phyloP scores from a whole-genome alignment of 1,140 invertebrate genomes.

The Leptonema lineaticorne region DNA sequence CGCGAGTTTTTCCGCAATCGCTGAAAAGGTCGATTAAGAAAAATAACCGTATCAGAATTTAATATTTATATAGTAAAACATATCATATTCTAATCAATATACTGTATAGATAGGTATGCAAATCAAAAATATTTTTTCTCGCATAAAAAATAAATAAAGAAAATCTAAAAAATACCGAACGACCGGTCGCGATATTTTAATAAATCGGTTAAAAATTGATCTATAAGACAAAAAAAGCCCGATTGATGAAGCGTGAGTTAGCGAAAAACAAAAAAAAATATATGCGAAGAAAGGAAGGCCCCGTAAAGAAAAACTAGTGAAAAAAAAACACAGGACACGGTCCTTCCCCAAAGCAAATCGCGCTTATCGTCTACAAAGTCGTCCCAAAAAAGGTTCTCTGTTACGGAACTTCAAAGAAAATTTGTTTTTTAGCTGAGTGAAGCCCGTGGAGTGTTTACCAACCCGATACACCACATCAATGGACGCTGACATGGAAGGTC shows the following conservation, averaged over 20 bases:
- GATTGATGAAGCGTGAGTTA: background rate
- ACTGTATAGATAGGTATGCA: no score
- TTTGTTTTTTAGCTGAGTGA: slow-evolving; percentile 11
- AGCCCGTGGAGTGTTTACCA: slow-evolving; percentile 12
- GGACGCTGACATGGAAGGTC: slow-evolving; percentile 13
- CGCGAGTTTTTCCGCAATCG: background rate
- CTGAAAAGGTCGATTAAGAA: background rate
- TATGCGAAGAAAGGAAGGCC: background rate
- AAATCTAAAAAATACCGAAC: no score
- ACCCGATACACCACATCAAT: slow-evolving; percentile 28
- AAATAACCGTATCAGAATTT: no score
- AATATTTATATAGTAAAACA: no score
- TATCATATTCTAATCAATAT: no score
- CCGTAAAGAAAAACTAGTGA: background rate
- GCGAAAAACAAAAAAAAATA: background rate
- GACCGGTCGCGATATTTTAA: no score
- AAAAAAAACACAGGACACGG: slow-evolving; percentile 21
- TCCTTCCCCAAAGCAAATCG: background rate
- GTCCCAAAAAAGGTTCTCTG: slow-evolving; percentile 23
- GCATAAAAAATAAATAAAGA: no score
- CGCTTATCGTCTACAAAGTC: slow-evolving; percentile 18
- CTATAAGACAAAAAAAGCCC: background rate
- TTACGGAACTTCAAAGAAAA: slow-evolving; percentile 19
- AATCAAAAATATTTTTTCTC: no score
- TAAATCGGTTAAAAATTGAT: background rate